Evolutionary conservation across 2,888 invertebrate genomes (phyloP), one percentile per base, ranked within the genome.

Genomic region (Taphrorychus bicolor): DNA sequence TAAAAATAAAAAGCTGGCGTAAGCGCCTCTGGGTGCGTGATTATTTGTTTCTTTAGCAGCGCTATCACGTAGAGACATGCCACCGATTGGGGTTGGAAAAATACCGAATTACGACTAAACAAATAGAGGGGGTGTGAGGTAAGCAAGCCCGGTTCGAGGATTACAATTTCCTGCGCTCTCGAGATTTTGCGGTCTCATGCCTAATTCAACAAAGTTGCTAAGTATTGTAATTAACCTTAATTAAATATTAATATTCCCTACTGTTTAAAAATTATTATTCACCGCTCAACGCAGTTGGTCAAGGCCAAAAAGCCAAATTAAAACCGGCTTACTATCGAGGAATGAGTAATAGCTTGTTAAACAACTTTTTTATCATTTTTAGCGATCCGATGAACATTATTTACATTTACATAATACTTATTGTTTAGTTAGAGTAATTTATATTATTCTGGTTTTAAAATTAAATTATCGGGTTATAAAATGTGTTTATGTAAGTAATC

Each of bases 41-140:
- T 61, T 61, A 61, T 61, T 61, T 61, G 61, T 54, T 61, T 61
- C 59, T 61, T 61, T 61, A 32, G 53, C 53, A 54, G 41, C 61
- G 61, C 54, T 61, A 61, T 61, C 61, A 61, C 61, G 19, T 42
- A 53, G 24, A 23, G 54, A 61, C 61, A 61, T 61, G 53, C 61
- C 61, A 42, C 52, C 51, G 52, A 60, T 60, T 60, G 60, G 60
- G 52, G 40, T 24, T 40, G 32, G 52, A 60, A 60, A 60, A 60
- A 60, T 22, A n/a, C 60, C 52, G 41, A 60, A 60, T 60, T 60
- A 60, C 60, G 51, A 52, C 48, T 49, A 60, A 60, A 41, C 52
- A 60, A 60, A 60, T 60, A 60, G 18, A 60, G 52, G 60, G 52
- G 59, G 11, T 24, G 17, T 1, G 18, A 59, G 24, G 51, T 52